Evolutionary conservation across 1,140 invertebrate species (phyloP).

Genomic region (Trigoniulus corallinus): DNA sequence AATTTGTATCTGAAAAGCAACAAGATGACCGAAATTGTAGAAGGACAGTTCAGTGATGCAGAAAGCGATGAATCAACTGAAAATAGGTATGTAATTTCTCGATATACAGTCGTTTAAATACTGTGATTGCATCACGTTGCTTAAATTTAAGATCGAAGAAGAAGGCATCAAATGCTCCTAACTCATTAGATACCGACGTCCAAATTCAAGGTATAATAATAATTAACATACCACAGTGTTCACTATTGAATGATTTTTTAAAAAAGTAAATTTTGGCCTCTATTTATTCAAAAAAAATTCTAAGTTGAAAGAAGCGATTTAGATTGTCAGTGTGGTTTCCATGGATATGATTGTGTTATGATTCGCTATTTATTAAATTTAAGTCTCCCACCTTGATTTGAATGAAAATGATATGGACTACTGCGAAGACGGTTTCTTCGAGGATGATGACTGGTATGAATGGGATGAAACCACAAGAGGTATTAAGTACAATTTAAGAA

Average conservation of each 20-base stretch:
- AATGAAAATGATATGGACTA: constrained; percentile 18
- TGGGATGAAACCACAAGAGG: constrained; percentile 13
- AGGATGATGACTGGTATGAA: constrained; percentile 23
- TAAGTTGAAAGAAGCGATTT: not conserved
- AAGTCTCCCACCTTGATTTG: too few species aligned
- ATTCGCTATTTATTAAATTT: too few species aligned
- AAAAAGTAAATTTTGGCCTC: not conserved
- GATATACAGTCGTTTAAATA: too few species aligned
- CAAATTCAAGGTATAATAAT: too few species aligned
- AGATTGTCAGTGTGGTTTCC: too few species aligned
- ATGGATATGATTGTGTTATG: too few species aligned
- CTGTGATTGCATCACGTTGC: too few species aligned
- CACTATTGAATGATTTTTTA: not conserved
- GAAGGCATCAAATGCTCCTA: not conserved
- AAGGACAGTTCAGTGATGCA: constrained; percentile 1
- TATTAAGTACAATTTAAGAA: constrained; percentile 4
- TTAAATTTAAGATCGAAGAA: not conserved
- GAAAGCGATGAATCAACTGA: not conserved
- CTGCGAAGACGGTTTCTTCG: constrained; percentile 19
- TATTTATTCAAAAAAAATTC: too few species aligned
- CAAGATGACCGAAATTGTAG: not conserved
- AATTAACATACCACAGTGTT: too few species aligned
- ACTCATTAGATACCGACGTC: too few species aligned
- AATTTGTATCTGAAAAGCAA: too few species aligned
- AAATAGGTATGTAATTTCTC: too few species aligned